These are phyloP conservation scores for Gouania willdenowi DNA, from an alignment of 2,797 vertebrate genomes.

Conservation along the genomic window DNA sequence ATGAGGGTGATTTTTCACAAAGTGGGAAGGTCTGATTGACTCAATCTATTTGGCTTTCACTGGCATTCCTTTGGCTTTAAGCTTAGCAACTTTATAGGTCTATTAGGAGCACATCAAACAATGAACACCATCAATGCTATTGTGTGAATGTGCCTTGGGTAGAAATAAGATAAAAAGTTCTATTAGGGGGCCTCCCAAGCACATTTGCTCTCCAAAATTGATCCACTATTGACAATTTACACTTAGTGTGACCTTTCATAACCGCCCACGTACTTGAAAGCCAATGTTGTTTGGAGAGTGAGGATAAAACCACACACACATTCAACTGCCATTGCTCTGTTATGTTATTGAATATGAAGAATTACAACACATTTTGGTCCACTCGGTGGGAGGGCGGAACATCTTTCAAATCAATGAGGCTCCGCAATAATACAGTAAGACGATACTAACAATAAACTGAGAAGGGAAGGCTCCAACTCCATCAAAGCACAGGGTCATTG, in stretches of 20 bases:
- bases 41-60: constrained; percentile 56
- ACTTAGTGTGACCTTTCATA: constrained; percentile 76
- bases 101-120: constrained; percentile 78
- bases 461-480: constrained; percentile 30
- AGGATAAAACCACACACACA: constrained; percentile 38
- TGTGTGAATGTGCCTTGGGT: constrained; percentile 69
- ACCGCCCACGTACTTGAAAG: constrained; percentile 69
- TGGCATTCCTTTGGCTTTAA: constrained; percentile 68
- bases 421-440: no score
- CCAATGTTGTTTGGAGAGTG: constrained; percentile 62
- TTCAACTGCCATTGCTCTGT: constrained; percentile 41
- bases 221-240: constrained; percentile 78
- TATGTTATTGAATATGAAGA: constrained; percentile 59
- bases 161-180: constrained; percentile 77
- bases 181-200: constrained; percentile 72
- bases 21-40: constrained; percentile 52
- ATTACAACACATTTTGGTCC: constrained; percentile 29
- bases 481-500: constrained; percentile 34
- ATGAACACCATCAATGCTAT: constrained; percentile 70
- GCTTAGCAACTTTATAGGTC: constrained; percentile 73
- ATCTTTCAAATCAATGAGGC: constrained; percentile 39
- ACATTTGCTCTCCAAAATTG: constrained; percentile 74
- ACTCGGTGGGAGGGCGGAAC: constrained; percentile 31
- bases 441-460: no score
- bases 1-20: constrained; percentile 76